phyloP scores from a whole-genome alignment of 2,888 invertebrate genomes.

The Spilarctia lutea region DNA sequence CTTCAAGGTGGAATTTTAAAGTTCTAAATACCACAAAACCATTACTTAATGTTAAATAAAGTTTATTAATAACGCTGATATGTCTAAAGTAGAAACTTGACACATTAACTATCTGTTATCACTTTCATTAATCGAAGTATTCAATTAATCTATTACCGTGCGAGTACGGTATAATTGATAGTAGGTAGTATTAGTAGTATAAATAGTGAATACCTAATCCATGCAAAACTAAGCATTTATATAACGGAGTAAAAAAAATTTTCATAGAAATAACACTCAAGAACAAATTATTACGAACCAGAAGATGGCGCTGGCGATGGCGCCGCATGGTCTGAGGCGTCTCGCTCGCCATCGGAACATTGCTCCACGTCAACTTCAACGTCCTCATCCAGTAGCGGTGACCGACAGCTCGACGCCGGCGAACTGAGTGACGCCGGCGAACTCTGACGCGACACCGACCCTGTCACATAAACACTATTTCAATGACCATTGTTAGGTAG shows the following conservation, averaged over 20 bases:
- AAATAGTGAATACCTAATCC: neutral
- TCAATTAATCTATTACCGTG: neutral
- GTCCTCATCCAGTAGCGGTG: slow-evolving; percentile 87
- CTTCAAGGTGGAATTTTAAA: no score
- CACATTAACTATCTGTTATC: neutral
- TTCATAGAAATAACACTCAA: neutral
- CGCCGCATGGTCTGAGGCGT: slow-evolving; percentile 83
- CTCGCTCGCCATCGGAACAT: slow-evolving; percentile 89
- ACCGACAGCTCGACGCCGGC: slow-evolving; percentile 79
- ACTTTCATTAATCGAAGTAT: neutral
- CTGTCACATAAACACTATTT: slow-evolving; percentile 50
- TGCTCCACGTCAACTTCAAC: slow-evolving; percentile 91
- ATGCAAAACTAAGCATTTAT: neutral
- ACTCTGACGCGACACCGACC: slow-evolving; percentile 80
- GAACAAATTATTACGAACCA: slow-evolving; percentile 57
- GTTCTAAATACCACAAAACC: no score
- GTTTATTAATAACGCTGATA: neutral
- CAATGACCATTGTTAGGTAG: neutral
- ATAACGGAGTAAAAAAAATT: neutral
- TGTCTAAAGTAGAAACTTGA: neutral
- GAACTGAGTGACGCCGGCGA: slow-evolving; percentile 82
- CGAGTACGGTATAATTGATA: neutral
- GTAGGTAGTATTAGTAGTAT: neutral
- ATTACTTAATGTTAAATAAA: no score
- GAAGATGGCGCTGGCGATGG: slow-evolving; percentile 83